phyloP scores from a whole-genome alignment of 2,113 vertebrate genomes.

The Pteropus alecto region DNA sequence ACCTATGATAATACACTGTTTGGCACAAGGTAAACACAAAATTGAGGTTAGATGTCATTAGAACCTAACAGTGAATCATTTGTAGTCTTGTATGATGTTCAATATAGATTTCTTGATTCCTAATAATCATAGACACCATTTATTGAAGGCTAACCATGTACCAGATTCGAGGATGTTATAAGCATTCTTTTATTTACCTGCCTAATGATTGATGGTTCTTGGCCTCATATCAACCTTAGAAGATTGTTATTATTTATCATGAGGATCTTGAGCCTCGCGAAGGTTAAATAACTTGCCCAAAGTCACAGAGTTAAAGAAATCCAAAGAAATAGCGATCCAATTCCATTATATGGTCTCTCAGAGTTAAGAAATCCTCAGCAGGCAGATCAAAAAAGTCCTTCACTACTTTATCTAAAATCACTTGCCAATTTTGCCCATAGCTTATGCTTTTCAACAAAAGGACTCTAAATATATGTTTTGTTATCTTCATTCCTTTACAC shows the following conservation, averaged over 20 bases:
- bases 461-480: not conserved
- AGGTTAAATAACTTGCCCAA: not conserved
- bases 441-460: not conserved
- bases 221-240: not conserved
- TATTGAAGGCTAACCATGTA: not conserved
- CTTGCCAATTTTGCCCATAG: not conserved
- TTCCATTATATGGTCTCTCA: not conserved
- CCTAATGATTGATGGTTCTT: not conserved
- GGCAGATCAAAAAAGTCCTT: not conserved
- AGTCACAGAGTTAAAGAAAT: not conserved
- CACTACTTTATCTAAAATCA: not conserved
- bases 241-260: not conserved
- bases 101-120: not conserved
- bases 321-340: not conserved
- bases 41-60: not conserved
- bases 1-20: not conserved
- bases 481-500: not conserved
- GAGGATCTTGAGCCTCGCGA: not conserved
- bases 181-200: not conserved
- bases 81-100: not conserved
- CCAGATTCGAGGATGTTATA: not conserved
- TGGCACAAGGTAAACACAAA: not conserved
- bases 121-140: not conserved
- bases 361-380: not conserved
- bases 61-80: not conserved